phyloP scores from a whole-genome alignment of 2,888 invertebrate genomes.

The Mycogona germanica region DNA sequence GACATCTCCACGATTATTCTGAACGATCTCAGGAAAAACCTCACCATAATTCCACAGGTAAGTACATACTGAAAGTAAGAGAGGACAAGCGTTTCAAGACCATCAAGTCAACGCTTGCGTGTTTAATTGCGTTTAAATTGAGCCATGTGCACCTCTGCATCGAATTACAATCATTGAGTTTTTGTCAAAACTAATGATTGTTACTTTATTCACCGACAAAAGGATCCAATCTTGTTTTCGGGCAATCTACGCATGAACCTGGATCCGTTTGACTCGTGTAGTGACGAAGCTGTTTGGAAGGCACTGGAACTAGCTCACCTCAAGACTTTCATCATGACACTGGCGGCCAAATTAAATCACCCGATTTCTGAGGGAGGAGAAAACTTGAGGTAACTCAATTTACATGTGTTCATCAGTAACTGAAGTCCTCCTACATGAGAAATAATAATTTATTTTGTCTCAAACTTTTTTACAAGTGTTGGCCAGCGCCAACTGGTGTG shows the following conservation, averaged over 20 bases:
- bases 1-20: slow-evolving; percentile 64
- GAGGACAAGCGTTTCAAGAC: background rate
- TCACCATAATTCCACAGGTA: slow-evolving; percentile 37
- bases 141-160: background rate
- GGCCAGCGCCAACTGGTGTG: slow-evolving; percentile 24
- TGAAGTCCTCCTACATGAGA: background rate
- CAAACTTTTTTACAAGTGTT: slow-evolving; percentile 16
- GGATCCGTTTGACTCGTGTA: slow-evolving; percentile 69
- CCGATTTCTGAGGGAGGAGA: slow-evolving; percentile 84
- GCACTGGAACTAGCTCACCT: slow-evolving; percentile 82
- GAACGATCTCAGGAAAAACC: slow-evolving; percentile 32
- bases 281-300: slow-evolving; percentile 75
- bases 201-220: too few species aligned
- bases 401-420: background rate
- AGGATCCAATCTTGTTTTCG: slow-evolving; percentile 92
- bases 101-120: too few species aligned
- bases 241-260: slow-evolving; percentile 81
- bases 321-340: slow-evolving; percentile 63
- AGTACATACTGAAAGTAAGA: background rate
- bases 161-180: background rate
- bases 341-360: slow-evolving; percentile 63
- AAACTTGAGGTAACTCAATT: slow-evolving; percentile 43
- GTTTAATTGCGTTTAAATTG: slow-evolving; percentile 7
- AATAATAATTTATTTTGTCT: slow-evolving; percentile 1
- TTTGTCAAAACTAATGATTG: too few species aligned